phyloP scores from a whole-genome alignment of 2,113 vertebrate genomes.

The Neolamprologus caudopunctatus region DNA sequence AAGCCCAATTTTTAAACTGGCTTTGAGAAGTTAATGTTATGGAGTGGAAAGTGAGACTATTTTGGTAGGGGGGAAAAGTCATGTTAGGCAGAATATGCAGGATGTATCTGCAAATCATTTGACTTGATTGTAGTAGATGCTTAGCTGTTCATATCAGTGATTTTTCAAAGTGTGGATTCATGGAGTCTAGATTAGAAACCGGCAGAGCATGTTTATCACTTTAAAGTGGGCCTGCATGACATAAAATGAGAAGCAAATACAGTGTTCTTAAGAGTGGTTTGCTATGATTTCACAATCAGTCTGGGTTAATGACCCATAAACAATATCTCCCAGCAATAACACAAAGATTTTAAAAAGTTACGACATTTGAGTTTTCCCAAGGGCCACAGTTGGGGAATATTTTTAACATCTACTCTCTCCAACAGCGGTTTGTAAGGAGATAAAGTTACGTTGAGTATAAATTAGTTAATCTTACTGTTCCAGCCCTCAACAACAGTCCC shows the following conservation, averaged over 20 bases:
- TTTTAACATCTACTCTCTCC: background rate
- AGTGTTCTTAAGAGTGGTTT: background rate
- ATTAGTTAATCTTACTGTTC: background rate
- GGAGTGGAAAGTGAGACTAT: background rate
- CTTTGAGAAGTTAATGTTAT: background rate
- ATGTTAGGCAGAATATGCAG: background rate
- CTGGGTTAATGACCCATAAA: background rate
- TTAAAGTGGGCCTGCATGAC: background rate
- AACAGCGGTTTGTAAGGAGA: background rate
- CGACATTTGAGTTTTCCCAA: background rate
- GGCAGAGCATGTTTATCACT: background rate
- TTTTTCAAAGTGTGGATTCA: background rate
- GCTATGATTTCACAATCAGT: background rate
- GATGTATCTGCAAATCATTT: background rate
- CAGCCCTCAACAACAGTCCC: background rate
- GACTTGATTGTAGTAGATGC: background rate
- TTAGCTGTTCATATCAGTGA: background rate
- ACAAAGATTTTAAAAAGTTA: background rate
- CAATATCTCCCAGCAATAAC: background rate
- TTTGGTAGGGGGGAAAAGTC: rapidly evolving
- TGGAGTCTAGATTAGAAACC: background rate
- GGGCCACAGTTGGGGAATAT: background rate
- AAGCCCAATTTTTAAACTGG: background rate
- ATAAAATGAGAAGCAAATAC: background rate
- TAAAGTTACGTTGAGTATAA: background rate